These are phyloP conservation scores for Pantherophis vulpinus DNA, from an alignment of 2,797 vertebrate genomes.

Conservation along the genomic window DNA sequence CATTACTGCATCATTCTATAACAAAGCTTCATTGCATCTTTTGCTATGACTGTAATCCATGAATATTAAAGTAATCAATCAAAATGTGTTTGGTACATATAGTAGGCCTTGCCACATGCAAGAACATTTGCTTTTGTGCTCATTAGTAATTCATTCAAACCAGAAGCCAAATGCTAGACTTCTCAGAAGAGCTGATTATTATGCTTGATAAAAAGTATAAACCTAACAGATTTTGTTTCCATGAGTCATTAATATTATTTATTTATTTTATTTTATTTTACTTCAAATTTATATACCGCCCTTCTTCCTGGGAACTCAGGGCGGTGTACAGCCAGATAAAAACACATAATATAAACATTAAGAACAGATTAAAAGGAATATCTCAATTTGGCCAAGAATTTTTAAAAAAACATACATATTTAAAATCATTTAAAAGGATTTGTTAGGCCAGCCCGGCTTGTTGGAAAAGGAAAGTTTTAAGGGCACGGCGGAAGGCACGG, in stretches of 20 bases:
- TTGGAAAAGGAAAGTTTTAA: too few species aligned
- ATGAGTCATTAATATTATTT: background rate
- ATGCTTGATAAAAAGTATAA: background rate
- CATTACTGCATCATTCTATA: background rate
- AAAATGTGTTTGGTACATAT: background rate
- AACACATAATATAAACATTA: too few species aligned
- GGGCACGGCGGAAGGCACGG: too few species aligned
- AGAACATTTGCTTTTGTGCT: background rate
- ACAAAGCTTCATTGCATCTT: conserved; percentile 6
- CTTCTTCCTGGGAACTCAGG: too few species aligned
- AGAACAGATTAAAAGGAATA: too few species aligned
- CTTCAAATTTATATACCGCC: too few species aligned
- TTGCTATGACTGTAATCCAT: background rate
- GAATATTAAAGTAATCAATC: background rate
- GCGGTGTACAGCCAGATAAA: too few species aligned
- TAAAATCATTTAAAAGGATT: too few species aligned
- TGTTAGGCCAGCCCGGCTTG: too few species aligned
- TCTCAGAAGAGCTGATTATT: background rate
- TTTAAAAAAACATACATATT: too few species aligned
- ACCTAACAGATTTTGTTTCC: background rate
- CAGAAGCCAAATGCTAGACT: background rate
- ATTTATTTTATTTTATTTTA: too few species aligned
- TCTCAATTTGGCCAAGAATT: too few species aligned
- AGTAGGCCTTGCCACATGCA: background rate
- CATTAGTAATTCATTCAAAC: background rate